Conservation (phyloP, 2,113 vertebrate species). For the Okapia johnstoni region DNA sequence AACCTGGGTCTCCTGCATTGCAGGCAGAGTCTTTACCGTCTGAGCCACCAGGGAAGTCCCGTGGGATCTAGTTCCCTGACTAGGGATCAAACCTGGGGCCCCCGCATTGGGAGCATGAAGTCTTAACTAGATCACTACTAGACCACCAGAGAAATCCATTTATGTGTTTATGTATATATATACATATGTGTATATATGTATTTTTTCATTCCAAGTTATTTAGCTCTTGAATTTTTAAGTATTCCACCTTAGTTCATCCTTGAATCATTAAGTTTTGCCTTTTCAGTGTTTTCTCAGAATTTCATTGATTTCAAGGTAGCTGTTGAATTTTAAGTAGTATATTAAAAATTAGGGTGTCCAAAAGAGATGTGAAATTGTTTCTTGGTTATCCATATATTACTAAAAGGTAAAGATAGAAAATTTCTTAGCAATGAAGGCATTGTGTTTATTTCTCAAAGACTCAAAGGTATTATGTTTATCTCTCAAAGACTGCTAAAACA, state of each 20-base stretch:
- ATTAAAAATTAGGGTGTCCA: not conserved
- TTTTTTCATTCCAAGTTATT: not conserved
- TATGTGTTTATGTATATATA: not conserved
- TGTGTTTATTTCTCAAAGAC: not conserved
- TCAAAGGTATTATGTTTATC: not conserved
- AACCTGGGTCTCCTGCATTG: not conserved
- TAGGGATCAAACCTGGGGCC: not conserved
- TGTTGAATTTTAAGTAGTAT: not conserved
- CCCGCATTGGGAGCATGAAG: not conserved
- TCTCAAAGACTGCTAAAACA: not conserved
- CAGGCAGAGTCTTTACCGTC: not conserved
- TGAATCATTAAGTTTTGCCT: not conserved
- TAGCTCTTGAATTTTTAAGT: slow-evolving; percentile 9
- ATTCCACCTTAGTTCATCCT: not conserved
- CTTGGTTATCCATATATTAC: not conserved
- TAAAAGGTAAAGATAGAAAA: not conserved
- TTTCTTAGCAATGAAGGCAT: not conserved
- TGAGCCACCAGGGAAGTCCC: not conserved
- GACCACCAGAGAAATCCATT: not conserved
- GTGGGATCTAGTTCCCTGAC: not conserved
- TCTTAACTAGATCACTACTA: not conserved
- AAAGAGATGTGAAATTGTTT: not conserved
- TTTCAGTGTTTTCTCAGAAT: not conserved
- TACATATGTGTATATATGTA: not conserved
- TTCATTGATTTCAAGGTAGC: slow-evolving; percentile 13